Evolutionary conservation across 1,140 invertebrate species (phyloP), one percentile per base, ranked within the genome.

Genomic region (Zaprionus capensis): DNA sequence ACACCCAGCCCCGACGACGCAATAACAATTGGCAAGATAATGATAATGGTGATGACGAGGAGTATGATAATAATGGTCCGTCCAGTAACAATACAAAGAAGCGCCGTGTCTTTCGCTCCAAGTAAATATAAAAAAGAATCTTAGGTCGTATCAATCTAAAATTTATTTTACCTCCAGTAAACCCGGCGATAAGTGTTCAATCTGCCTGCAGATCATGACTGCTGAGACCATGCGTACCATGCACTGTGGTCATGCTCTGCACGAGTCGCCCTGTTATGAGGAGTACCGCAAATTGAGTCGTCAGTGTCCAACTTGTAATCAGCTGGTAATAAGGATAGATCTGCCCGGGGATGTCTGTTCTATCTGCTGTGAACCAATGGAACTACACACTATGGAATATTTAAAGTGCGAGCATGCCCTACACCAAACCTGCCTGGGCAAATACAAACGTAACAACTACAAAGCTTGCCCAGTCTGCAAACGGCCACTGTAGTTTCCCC

Each of bases 191-290:
- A 71, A 5, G 2, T 91, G 86, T 55, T 2, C 57, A 3, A 2
- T 76, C 1, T 91, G 86, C 6, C 44, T 41, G 1, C 0, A 22
- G 0, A 11, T 9, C 0, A 78, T 88, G 82, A 14, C 0, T 0
- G 1, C 1, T 0, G 34, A 2, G 4, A 22, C 67, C 2, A 79
- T 87, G 71, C 63, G 46, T 0, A 11, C 7, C 3, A 76, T 83
- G 68, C 20, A 17, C 20, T 91, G 86, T 38, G 66, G 65, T 0
- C 86, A 91, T 75, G 80, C 86, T 0, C 4, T 92, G 57, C 78
- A 91, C 55, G 34, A 70, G 0, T 2, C 4, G 1, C 36, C 20
- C 0, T 92, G 91, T 38, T 80, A 55, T 12, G 2, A 7, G 11
- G 28, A 55, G 0, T 82, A 61, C 26, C 72, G 57, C 3, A 12